phyloP scores from a whole-genome alignment of 2,113 vertebrate genomes.

The Petaurus breviceps region DNA sequence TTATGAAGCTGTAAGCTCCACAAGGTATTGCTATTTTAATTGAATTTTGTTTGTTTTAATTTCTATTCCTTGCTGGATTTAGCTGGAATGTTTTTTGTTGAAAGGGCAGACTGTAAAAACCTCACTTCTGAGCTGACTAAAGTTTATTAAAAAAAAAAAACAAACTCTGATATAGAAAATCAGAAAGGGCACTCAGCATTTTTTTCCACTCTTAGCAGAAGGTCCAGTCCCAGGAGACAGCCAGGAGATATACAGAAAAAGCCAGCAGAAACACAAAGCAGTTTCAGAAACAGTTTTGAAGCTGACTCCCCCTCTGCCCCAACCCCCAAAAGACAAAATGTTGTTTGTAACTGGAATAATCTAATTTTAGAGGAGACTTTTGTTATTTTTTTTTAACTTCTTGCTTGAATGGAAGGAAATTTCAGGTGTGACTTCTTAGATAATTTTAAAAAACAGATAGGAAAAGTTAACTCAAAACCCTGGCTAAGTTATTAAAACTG shows the following conservation, averaged over 20 bases:
- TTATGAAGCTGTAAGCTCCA: not conserved
- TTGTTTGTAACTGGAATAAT: constrained; percentile 11
- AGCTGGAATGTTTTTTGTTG: constrained; percentile 29
- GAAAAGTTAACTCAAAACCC: not conserved
- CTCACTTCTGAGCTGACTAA: not conserved
- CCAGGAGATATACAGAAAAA: not conserved
- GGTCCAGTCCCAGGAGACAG: not conserved
- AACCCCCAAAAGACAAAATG: not conserved
- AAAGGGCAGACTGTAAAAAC: not conserved
- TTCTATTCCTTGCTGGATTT: constrained; percentile 47
- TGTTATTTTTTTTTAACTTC: not conserved
- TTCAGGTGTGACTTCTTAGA: not conserved
- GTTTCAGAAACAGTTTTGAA: not conserved
- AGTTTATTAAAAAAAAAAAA: not conserved
- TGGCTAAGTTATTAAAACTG: not conserved
- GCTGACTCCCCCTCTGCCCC: not conserved
- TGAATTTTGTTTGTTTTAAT: constrained; percentile 23
- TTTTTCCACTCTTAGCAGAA: not conserved
- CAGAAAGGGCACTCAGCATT: not conserved
- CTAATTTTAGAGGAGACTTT: not conserved
- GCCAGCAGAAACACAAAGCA: not conserved
- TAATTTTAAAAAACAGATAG: not conserved
- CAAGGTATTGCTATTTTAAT: constrained; percentile 4
- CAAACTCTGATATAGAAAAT: not conserved
- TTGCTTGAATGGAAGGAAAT: constrained; percentile 4